These are phyloP conservation scores for Arizona elegans DNA, from an alignment of 2,113 vertebrate species.

Conservation along the genomic window DNA sequence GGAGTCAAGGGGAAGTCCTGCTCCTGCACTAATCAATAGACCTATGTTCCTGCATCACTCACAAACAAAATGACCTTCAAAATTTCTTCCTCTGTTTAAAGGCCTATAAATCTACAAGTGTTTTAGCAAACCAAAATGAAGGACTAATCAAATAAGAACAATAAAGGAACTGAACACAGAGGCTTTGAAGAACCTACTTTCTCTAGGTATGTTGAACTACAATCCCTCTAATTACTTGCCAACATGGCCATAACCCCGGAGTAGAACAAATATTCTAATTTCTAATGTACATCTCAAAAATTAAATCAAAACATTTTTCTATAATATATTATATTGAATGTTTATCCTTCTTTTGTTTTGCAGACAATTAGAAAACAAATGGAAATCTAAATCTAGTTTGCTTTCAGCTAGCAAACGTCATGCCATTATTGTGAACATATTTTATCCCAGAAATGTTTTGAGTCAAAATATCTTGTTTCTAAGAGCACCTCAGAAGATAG, in stretches of 20 bases:
- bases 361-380: conserved; percentile 7
- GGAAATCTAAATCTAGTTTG: background rate
- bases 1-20: background rate
- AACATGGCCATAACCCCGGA: background rate
- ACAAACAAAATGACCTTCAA: background rate
- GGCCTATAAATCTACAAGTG: background rate
- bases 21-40: background rate
- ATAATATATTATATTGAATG: background rate
- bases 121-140: background rate
- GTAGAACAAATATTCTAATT: background rate
- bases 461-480: conserved; percentile 52
- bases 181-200: background rate
- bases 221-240: background rate
- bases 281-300: background rate
- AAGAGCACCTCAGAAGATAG: conserved; percentile 48
- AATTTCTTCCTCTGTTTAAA: background rate
- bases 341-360: no score
- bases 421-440: conserved; percentile 31
- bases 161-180: background rate
- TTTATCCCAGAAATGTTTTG: conserved; percentile 42
- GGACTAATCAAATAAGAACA: background rate
- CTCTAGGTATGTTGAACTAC: background rate
- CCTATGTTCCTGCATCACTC: background rate
- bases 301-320: background rate
- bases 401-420: conserved; percentile 32